These are phyloP conservation scores for Agriopis aurantiaria DNA, from an alignment of 2,888 invertebrate species.

Conservation along the genomic window DNA sequence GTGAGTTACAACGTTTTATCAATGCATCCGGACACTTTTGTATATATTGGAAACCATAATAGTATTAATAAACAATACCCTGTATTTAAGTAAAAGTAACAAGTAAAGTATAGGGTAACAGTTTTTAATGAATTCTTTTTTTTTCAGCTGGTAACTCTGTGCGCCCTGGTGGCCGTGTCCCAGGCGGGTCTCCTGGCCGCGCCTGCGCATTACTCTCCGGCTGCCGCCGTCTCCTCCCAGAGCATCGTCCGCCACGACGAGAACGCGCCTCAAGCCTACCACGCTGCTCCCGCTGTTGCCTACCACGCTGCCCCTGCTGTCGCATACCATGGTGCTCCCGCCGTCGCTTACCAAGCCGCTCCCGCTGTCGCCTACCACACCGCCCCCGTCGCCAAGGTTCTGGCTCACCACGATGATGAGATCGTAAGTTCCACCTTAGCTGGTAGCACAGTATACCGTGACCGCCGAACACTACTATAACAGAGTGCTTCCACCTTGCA, in stretches of 20 bases:
- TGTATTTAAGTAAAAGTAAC: no score
- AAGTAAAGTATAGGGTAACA: not conserved
- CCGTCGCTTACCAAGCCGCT: constrained; percentile 59
- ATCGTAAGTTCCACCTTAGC: constrained; percentile 48
- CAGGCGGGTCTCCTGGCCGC: constrained; percentile 68
- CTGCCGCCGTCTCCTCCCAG: constrained; percentile 71
- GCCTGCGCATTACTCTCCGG: constrained; percentile 68
- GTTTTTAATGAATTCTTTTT: not conserved
- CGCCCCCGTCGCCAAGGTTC: constrained; percentile 50
- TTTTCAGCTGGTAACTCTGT: constrained; percentile 57
- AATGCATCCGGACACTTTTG: not conserved
- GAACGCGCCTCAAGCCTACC: constrained; percentile 49
- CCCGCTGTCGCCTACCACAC: constrained; percentile 52
- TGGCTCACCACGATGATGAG: constrained; percentile 57
- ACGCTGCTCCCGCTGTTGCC: constrained; percentile 51
- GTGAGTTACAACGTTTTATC: constrained; percentile 51
- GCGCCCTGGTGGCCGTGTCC: constrained; percentile 65
- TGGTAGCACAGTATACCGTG: not conserved
- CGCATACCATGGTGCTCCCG: constrained; percentile 64
- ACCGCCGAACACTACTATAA: constrained; percentile 9
- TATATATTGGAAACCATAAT: not conserved
- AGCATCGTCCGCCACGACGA: constrained; percentile 71
- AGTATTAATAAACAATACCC: not conserved
- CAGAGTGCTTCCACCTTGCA: constrained; percentile 40
- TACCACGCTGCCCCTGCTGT: constrained; percentile 49